phyloP scores from a whole-genome alignment of 2,888 invertebrate genomes.

The Himalopsyche tibetana region DNA sequence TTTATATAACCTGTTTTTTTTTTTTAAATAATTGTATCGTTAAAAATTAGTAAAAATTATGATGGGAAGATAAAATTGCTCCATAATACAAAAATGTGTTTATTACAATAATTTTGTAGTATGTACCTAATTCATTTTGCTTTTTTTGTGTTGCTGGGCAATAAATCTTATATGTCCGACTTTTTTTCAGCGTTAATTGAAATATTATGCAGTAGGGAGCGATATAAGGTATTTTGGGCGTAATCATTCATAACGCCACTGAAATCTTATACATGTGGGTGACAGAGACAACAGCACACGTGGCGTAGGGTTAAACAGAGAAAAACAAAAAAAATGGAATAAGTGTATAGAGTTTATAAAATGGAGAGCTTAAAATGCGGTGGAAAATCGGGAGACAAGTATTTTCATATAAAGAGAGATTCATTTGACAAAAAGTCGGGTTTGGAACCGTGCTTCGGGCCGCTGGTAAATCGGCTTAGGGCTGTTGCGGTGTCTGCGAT shows the following conservation, averaged over 20 bases:
- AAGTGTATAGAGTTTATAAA: constrained; percentile 53
- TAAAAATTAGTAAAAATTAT: no score
- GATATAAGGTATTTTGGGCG: neutral
- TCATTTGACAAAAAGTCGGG: constrained; percentile 64
- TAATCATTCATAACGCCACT: constrained; percentile 10
- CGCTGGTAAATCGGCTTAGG: constrained; percentile 61
- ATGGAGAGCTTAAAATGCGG: constrained; percentile 58
- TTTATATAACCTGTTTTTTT: no score
- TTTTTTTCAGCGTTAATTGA: no score
- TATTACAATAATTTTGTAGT: no score
- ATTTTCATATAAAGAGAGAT: constrained; percentile 64
- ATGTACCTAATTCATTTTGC: no score
- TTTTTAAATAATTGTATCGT: no score
- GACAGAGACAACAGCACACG: constrained; percentile 10
- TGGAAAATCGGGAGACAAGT: constrained; percentile 61
- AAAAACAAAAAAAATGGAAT: constrained; percentile 32
- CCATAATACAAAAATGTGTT: no score
- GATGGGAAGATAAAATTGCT: no score
- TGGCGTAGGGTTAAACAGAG: neutral
- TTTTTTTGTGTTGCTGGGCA: no score
- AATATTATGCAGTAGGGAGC: no score
- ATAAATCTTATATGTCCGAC: no score
- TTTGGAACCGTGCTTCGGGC: constrained; percentile 48
- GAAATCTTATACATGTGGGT: constrained; percentile 17
- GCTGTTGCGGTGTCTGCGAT: constrained; percentile 56